Conservation (phyloP, 2,113 vertebrate species). For the Astatoreochromis straeleni region DNA sequence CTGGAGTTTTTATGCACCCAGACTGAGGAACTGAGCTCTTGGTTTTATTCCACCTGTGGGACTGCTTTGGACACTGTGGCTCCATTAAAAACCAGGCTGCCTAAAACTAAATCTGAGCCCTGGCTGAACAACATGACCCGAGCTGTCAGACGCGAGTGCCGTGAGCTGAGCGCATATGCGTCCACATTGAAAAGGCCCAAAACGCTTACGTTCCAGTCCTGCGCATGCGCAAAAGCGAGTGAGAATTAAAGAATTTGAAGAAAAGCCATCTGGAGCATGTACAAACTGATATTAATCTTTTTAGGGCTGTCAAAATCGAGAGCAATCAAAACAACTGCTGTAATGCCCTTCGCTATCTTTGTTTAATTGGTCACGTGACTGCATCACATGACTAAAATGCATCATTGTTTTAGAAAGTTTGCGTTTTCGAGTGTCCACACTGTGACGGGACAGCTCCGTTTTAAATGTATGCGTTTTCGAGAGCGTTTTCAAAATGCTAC, state of each 20-base stretch:
- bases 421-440: not conserved
- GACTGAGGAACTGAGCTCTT: not conserved
- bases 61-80: not conserved
- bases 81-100: not conserved
- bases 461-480: not conserved
- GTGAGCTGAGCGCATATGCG: not conserved
- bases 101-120: not conserved
- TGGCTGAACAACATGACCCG: not conserved
- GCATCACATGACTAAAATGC: not conserved
- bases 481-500: not conserved
- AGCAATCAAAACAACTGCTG: not conserved
- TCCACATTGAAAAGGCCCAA: too few relatives aligned
- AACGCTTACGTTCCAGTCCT: too few relatives aligned
- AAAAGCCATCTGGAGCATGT: too few relatives aligned
- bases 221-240: too few relatives aligned
- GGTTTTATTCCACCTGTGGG: not conserved
- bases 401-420: fast-evolving
- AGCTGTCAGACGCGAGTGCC: fast-evolving
- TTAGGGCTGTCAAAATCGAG: not conserved
- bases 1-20: not conserved
- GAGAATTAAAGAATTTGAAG: too few relatives aligned
- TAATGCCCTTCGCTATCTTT: not conserved
- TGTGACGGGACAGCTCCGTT: not conserved
- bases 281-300: too few relatives aligned
- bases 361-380: not conserved